phyloP scores from a whole-genome alignment of 2,797 vertebrate genomes.

The Tarsius wallacei region DNA sequence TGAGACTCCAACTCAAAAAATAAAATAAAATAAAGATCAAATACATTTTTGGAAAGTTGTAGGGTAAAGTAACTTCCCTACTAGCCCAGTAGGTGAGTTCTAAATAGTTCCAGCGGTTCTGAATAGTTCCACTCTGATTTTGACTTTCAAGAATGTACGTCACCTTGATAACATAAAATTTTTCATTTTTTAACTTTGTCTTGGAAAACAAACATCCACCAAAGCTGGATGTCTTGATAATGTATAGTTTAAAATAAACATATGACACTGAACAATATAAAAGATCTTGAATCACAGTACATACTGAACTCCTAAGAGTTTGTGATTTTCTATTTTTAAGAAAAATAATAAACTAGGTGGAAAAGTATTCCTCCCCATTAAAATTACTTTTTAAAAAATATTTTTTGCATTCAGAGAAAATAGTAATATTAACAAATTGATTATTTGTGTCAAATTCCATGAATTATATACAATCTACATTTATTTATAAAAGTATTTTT shows the following conservation, averaged over 20 bases:
- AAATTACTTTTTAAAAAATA: constrained; percentile 51
- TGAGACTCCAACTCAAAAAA: too few species aligned
- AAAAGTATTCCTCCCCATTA: not conserved
- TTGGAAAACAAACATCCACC: constrained; percentile 33
- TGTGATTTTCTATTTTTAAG: not conserved
- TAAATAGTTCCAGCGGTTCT: not conserved
- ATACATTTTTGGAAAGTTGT: constrained; percentile 52
- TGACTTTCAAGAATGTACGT: not conserved
- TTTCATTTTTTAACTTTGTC: constrained; percentile 31
- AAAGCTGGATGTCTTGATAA: constrained; percentile 6
- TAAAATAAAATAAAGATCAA: too few species aligned
- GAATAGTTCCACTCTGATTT: constrained; percentile 28
- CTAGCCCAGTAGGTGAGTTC: not conserved
- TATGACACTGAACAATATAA: constrained; percentile 42
- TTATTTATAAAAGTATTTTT: not conserved
- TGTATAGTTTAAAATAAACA: constrained; percentile 19
- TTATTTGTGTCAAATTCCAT: not conserved
- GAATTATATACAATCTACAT: not conserved
- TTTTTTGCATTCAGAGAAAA: constrained; percentile 11
- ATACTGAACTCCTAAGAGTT: not conserved
- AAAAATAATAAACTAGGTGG: not conserved
- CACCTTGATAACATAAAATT: constrained; percentile 43
- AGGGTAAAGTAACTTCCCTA: not conserved
- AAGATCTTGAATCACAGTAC: not conserved
- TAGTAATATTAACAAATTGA: not conserved